Evolutionary conservation across 2,888 invertebrate species (phyloP).

Genomic region (Troides aeacus): DNA sequence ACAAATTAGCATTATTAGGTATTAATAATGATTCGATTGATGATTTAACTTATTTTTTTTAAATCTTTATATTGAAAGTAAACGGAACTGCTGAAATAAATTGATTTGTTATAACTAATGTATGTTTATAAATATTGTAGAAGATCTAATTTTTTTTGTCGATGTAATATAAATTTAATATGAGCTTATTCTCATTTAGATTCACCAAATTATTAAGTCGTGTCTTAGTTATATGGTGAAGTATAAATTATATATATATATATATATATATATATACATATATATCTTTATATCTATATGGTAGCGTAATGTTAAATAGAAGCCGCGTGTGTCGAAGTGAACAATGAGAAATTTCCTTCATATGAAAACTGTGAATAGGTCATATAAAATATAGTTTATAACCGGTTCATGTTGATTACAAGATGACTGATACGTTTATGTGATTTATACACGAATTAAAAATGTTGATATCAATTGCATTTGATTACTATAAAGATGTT

Average conservation of each 20-base stretch:
- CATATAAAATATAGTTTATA: too few relatives aligned
- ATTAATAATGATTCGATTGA: neutral
- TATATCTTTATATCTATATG: neutral
- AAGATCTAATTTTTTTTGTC: constrained; percentile 2
- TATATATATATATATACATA: too few relatives aligned
- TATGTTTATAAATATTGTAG: constrained; percentile 12
- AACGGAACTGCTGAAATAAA: constrained; percentile 11
- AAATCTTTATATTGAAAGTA: constrained; percentile 1
- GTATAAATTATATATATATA: neutral
- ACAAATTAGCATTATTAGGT: constrained; percentile 17
- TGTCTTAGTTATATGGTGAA: neutral
- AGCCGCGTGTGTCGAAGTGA: constrained; percentile 30
- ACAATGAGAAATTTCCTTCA: constrained; percentile 11
- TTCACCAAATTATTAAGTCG: constrained; percentile 24
- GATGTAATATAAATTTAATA: constrained; percentile 30
- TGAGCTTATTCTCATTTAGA: constrained; percentile 46
- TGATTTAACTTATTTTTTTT: constrained; percentile 8
- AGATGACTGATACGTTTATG: too few relatives aligned
- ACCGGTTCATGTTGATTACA: too few relatives aligned
- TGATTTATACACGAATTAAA: too few relatives aligned
- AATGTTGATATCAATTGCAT: too few relatives aligned
- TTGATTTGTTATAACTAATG: constrained; percentile 10
- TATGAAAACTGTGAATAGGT: too few relatives aligned
- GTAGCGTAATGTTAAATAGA: constrained; percentile 10
- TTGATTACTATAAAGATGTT: too few relatives aligned